phyloP scores from a whole-genome alignment of 1,140 invertebrate species.

The Calycopis cecrops region DNA sequence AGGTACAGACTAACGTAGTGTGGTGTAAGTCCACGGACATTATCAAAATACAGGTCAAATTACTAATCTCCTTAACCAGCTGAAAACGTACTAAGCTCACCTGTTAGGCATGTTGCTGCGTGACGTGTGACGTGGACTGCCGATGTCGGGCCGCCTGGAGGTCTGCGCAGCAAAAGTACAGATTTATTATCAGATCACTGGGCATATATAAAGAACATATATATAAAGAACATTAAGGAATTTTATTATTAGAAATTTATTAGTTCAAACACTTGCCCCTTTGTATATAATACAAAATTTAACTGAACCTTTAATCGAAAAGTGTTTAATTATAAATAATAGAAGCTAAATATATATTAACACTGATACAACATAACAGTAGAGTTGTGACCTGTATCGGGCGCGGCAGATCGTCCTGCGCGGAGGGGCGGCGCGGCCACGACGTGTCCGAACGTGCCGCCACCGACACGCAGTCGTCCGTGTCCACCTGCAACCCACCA shows the following conservation, averaged over 20 bases:
- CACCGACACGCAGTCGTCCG: slow-evolving; percentile 71
- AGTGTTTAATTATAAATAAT: too few species aligned
- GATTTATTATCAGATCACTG: slow-evolving; percentile 3
- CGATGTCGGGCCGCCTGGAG: slow-evolving; percentile 39
- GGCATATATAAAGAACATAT: background rate
- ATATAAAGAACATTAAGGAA: too few species aligned
- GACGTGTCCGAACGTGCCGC: slow-evolving; percentile 68
- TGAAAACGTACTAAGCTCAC: slow-evolving; percentile 22
- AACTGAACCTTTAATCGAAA: too few species aligned
- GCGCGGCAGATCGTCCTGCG: slow-evolving; percentile 39
- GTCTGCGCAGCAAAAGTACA: slow-evolving; percentile 35
- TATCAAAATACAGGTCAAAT: too few species aligned
- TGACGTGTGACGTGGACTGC: slow-evolving; percentile 51
- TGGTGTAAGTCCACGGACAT: too few species aligned
- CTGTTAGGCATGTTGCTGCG: slow-evolving; percentile 42
- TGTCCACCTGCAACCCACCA: slow-evolving; percentile 58
- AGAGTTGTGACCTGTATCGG: slow-evolving; percentile 10
- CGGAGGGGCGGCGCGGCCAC: slow-evolving; percentile 54
- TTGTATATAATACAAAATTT: too few species aligned
- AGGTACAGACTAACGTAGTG: too few species aligned
- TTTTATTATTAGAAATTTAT: too few species aligned
- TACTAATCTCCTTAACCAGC: too few species aligned
- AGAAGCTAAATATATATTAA: too few species aligned
- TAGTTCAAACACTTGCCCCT: too few species aligned
- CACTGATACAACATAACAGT: too few species aligned